phyloP scores from a whole-genome alignment of 2,113 vertebrate genomes.

The Atractosteus spatula region DNA sequence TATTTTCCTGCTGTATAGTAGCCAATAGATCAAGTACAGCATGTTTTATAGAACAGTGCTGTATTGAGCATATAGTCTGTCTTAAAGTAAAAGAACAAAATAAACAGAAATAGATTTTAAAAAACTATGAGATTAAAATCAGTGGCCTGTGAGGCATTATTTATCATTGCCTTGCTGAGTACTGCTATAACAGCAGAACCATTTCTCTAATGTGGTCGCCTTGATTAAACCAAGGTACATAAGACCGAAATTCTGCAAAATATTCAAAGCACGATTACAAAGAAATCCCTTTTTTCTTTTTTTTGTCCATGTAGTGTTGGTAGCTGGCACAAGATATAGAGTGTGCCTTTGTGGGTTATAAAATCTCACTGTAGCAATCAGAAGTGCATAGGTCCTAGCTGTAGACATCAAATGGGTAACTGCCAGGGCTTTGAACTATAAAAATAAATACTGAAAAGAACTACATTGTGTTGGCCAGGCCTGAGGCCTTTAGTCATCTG shows the following conservation, averaged over 20 bases:
- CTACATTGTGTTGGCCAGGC: constrained; percentile 73
- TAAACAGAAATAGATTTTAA: constrained; percentile 38
- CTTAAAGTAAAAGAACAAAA: constrained; percentile 39
- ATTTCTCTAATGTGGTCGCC: constrained; percentile 71
- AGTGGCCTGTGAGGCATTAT: constrained; percentile 50
- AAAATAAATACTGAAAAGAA: constrained; percentile 89
- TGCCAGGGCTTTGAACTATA: constrained; percentile 89
- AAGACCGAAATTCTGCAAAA: constrained; percentile 57
- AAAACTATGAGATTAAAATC: constrained; percentile 21
- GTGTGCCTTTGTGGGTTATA: constrained; percentile 59
- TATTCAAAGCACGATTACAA: constrained; percentile 62
- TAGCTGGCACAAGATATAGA: constrained; percentile 60
- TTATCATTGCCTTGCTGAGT: constrained; percentile 66
- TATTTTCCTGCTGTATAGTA: constrained; percentile 37
- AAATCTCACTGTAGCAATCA: constrained; percentile 72
- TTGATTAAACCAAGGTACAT: constrained; percentile 73
- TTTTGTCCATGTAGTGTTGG: constrained; percentile 58
- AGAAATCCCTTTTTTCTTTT: constrained; percentile 56
- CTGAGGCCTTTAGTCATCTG: constrained; percentile 68
- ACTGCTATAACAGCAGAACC: constrained; percentile 58
- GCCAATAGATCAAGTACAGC: constrained; percentile 34
- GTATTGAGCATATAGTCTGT: constrained; percentile 8
- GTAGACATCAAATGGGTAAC: constrained; percentile 68
- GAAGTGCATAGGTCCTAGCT: constrained; percentile 61
- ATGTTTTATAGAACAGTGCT: constrained; percentile 28